These are phyloP conservation scores for Fabriciana adippe DNA, from an alignment of 2,888 invertebrate genomes.

Conservation along the genomic window DNA sequence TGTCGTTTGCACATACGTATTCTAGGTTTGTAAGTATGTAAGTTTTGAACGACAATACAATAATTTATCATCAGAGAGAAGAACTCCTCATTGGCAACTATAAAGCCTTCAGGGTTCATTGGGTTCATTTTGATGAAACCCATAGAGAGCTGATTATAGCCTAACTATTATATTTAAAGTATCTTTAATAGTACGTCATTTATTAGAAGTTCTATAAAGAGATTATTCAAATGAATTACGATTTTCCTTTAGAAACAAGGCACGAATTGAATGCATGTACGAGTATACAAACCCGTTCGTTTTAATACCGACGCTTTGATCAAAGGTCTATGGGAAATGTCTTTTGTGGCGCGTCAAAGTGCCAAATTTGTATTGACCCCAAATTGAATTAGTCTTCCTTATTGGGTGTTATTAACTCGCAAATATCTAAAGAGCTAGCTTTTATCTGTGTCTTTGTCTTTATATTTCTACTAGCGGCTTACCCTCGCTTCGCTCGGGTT, in stretches of 20 bases:
- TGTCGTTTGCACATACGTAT: too few relatives aligned
- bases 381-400: slow-evolving; percentile 16
- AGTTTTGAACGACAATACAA: too few relatives aligned
- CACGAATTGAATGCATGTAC: neutral
- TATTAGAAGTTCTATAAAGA: neutral
- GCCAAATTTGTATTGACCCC: slow-evolving; percentile 18
- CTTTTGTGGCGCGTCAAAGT: slow-evolving; percentile 21
- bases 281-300: slow-evolving; percentile 4
- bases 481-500: too few relatives aligned
- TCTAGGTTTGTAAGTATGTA: too few relatives aligned
- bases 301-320: slow-evolving; percentile 31
- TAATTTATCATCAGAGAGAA: too few relatives aligned
- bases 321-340: slow-evolving; percentile 23
- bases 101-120: too few relatives aligned
- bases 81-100: too few relatives aligned
- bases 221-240: slow-evolving; percentile 11
- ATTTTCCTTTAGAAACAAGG: neutral
- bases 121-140: too few relatives aligned
- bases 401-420: neutral
- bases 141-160: too few relatives aligned
- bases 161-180: neutral
- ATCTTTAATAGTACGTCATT: neutral
- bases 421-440: neutral
- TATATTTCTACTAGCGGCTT: too few relatives aligned
- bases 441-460: neutral